Evolutionary conservation across 1,140 invertebrate species (phyloP).

Genomic region (Tetraneura akinire): DNA sequence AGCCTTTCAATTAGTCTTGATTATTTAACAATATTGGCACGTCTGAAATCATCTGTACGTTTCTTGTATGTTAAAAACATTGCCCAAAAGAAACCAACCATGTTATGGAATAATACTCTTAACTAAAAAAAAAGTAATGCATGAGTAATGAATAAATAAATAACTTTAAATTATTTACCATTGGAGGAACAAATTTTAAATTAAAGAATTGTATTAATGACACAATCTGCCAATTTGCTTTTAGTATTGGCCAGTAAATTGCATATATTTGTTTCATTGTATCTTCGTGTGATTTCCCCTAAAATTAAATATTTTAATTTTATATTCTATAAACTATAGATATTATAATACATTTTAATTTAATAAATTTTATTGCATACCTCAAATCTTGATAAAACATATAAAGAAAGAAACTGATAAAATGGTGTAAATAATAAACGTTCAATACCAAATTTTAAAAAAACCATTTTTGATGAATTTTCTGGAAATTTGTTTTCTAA

Average conservation of each 20-base stretch:
- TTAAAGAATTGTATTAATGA: conserved; percentile 72
- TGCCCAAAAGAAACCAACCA: conserved; percentile 53
- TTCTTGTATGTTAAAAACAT: conserved; percentile 52
- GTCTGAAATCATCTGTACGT: conserved; percentile 43
- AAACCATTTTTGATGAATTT: conserved; percentile 61
- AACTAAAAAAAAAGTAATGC: conserved; percentile 51
- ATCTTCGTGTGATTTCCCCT: conserved; percentile 67
- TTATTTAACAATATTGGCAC: conserved; percentile 46
- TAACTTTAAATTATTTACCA: conserved; percentile 66
- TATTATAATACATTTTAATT: conserved; percentile 9
- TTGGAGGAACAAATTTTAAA: conserved; percentile 69
- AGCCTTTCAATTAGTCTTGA: not conserved
- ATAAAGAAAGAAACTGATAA: conserved; percentile 70
- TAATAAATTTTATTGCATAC: conserved; percentile 55
- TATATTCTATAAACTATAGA: not conserved
- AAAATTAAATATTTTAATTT: not conserved
- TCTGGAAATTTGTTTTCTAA: conserved; percentile 61
- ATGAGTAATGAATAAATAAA: too few relatives aligned
- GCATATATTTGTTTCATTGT: conserved; percentile 65
- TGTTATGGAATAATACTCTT: conserved; percentile 52
- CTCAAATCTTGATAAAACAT: conserved; percentile 70
- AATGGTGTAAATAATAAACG: conserved; percentile 69
- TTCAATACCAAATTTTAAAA: conserved; percentile 67
- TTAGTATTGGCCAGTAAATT: conserved; percentile 66
- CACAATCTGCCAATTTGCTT: conserved; percentile 72